Evolutionary conservation across 2,888 invertebrate species (phyloP), one percentile per base, ranked within the genome.

Genomic region (Ophion obscuratus): DNA sequence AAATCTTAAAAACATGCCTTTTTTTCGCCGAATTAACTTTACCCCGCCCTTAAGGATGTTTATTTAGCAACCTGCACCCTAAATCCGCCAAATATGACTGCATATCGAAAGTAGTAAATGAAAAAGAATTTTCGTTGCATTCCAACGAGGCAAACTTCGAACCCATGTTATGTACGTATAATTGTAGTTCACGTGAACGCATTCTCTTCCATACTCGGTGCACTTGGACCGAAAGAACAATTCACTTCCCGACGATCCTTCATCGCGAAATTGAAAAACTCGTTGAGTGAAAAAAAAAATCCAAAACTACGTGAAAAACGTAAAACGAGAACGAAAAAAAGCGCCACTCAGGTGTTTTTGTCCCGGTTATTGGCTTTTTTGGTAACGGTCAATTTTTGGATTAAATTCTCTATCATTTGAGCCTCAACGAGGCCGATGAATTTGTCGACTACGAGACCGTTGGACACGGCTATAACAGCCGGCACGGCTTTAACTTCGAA

Each of bases 341-440:
- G 9, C 59, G 17, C 31, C 47, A 47, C 62, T 57, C 64, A 88
- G 57, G 83, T 86, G 73, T 83, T 87, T 73, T 86, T 84, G 62
- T 86, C 86, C 17, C 67, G 27, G 20, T 73, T 74, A 71, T 88
- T 81, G 7, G 86, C 71, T 62, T 87, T 73, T 57, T 81, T 47
- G 31, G 73, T 77, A 10, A 78, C 20, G 17, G 91, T 91, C 87
- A 96, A 92, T 91, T 97, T 97, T 86, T 96, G 96, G 92, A 98
- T 97, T 87, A 98, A 95, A 83, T 95, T 96, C 81, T 97, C 97
- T 91, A 98, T 97, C 96, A 97, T 97, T 89, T 96, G 96, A 0
- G 97, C 96, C 92, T 97, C 97, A 0, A 97, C 97, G n/a, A 98
- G 94, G 0, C 98, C 98, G 88, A 98, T 97, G 93, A 98, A 98